Base-by-base conservation (phyloP, 1,140 invertebrate species). In the Cherax destructor region DNA sequence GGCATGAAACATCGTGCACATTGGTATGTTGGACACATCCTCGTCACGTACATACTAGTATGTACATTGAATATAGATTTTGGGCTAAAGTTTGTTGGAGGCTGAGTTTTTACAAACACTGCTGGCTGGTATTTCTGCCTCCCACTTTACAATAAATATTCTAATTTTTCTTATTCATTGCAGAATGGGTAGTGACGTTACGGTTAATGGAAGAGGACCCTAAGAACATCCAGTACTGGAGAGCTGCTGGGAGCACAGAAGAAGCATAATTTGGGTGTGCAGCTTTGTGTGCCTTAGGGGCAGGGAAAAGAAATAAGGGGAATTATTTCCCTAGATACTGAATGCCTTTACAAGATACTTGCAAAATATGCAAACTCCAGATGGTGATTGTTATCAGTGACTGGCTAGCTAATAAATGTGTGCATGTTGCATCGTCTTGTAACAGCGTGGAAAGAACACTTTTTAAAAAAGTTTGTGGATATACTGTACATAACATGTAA, bases 191-290 rank as follows among this genome's bases (percentile, higher is more conserved):
- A 52, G 72, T 84, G 72, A 88, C 86, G 18, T 77, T 92, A 74
- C 86, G 77, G 72, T 69, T 88, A n/a, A 88, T 92, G 86, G 86
- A 88, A 59, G 83, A 88, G 47, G 91, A 92, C 47, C 91, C 91
- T 7, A 92, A 92, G 81, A 92, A 88, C 59, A 88, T 92, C 77
- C 91, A 92, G 83, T 92, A 92, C 61, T 92, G 91, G 91, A 88
- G 77, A 78, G 91, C 91, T 24, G 61, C 91, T 50, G 83, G 59
- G 11, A 69, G 86, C 65, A 80, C 76, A 80, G 77, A 59, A 50
- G 80, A 83, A 50, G 52, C 74, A 76, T 81, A 52, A 56, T 21
- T 49, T 52, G 21, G 49, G 65, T 72, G 87, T 65, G 80, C 78
- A 76, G 76, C 5, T 61, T 83, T 89, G 49, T 83, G 80, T 87